Evolutionary conservation across 1,140 invertebrate genomes (phyloP), one percentile per base, ranked within the genome.

Genomic region (Hermatobates lingyangjiaoensis): DNA sequence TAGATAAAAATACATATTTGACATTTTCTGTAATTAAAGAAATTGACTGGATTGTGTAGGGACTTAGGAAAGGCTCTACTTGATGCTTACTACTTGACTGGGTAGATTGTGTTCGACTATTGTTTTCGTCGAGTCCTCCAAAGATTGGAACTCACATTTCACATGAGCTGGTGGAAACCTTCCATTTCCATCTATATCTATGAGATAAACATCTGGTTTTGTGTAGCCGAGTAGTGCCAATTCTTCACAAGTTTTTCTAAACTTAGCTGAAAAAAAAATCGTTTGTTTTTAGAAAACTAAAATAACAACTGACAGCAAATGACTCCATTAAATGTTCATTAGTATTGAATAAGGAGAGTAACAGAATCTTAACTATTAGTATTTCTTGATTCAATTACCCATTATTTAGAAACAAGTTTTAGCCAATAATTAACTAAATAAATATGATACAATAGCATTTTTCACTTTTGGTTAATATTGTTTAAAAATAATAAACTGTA

Each of bases 111-210:
- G 88, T 63, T 91, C 87, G 0, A 94, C 85, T 50, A 90, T 84
- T 1, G 87, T 90, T 60, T 86, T 88, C 0, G 87, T 92, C 0
- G 82, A 80, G 59, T 87, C 85, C 54, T 84, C 81, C 48, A 81
- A 73, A 20, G 79, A 81, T 59, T 87, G 81, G 62, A 94, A 93
- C 60, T 91, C 83, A 63, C 90, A 95, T 57, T 85, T 82, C 0
- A 93, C 88, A 59, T 89, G 77, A 2, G 85, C 84, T 0, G 89
- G 88, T 24, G 87, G 84, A 60, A 90, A 87, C 49, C 80, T 77
- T 0, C 90, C 90, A 63, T 91, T 90, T 1, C 89, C 87, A 64
- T 95, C 90, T 50, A 94, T 89, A 60, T 94, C 90, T 53, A 92
- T 69, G 26, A 81, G 71, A 61, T 91, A 93, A 0, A 91, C 85